A percentile compares a stretch with the other conserved stretches of the same genome.
Conservation (phyloP, 2,888 invertebrate genomes). For the Cephus nigrinus region DNA sequence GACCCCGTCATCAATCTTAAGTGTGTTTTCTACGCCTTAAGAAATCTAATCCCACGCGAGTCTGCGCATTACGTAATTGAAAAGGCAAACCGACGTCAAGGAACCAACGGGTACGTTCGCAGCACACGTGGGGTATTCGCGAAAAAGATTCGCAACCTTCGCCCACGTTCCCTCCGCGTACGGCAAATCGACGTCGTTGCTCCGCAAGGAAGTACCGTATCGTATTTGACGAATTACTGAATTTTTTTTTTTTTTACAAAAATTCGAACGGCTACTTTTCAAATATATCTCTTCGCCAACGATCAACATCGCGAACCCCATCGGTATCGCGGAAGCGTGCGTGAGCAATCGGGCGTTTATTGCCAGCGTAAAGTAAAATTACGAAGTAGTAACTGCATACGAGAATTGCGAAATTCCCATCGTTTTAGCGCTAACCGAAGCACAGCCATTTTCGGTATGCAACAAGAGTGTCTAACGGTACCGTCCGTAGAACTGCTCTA, state of each 20-base stretch:
- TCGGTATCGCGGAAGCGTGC: slow-evolving; percentile 50
- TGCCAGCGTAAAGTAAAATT: slow-evolving; percentile 59
- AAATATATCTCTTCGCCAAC: neutral
- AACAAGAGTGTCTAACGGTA: slow-evolving; percentile 37
- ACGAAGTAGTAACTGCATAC: slow-evolving; percentile 45
- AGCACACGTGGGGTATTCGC: neutral
- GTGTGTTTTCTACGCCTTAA: neutral
- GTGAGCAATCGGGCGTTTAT: slow-evolving; percentile 56
- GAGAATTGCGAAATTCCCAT: slow-evolving; percentile 50
- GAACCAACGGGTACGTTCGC: neutral
- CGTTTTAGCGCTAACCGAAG: slow-evolving; percentile 55
- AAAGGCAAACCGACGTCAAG: neutral
- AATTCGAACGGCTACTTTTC: neutral
- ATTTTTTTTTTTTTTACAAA: neutral
- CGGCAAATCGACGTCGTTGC: neutral
- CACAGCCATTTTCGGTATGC: slow-evolving; percentile 56
- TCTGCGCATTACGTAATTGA: neutral
- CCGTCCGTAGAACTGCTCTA: slow-evolving; percentile 18
- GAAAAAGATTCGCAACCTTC: neutral
- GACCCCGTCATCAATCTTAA: neutral
- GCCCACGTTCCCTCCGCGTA: neutral
- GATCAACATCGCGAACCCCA: neutral
- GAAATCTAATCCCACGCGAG: neutral
- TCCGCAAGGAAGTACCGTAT: neutral
- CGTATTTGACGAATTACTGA: neutral